Percentiles rank a stretch among this genome's conserved stretches.
phyloP scores from a whole-genome alignment of 2,888 invertebrate genomes.

The Trachelus tabidus region DNA sequence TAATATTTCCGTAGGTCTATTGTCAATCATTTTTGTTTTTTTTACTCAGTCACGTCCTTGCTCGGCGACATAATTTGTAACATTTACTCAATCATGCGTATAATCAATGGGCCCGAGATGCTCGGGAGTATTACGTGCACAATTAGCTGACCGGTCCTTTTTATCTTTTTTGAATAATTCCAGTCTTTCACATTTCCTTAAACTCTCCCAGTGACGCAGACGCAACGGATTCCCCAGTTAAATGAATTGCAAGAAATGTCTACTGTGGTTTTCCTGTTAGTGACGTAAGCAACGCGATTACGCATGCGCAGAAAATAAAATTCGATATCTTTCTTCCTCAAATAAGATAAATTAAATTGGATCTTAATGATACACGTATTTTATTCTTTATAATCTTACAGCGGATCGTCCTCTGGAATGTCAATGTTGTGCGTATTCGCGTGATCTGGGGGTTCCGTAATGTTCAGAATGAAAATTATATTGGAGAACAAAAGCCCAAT shows the following conservation, averaged over 20 bases:
- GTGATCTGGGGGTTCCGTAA: conserved; percentile 4
- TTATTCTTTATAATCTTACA: not conserved
- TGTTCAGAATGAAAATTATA: conserved; percentile 26
- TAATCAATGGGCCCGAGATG: not conserved
- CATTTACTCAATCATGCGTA: not conserved
- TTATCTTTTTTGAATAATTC: not conserved
- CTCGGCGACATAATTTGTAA: not conserved
- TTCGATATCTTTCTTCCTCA: not conserved
- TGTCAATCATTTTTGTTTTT: conserved; percentile 25
- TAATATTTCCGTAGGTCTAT: conserved; percentile 18
- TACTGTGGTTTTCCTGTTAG: not conserved
- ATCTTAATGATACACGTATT: not conserved
- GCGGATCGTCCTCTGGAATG: not conserved
- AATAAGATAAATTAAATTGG: not conserved
- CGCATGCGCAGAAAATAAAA: not conserved
- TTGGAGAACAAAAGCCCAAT: conserved; percentile 29
- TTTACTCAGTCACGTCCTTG: not conserved
- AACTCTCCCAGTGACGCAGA: not conserved
- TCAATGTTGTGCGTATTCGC: not conserved
- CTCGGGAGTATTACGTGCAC: not conserved
- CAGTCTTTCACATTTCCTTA: not conserved
- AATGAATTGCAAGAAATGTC: not conserved
- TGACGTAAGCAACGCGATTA: not conserved
- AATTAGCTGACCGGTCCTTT: not conserved
- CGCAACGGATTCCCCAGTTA: not conserved